Evolutionary conservation across 2,113 vertebrate genomes (phyloP), one percentile per base, ranked within the genome.

Genomic region (Chloebia gouldiae): DNA sequence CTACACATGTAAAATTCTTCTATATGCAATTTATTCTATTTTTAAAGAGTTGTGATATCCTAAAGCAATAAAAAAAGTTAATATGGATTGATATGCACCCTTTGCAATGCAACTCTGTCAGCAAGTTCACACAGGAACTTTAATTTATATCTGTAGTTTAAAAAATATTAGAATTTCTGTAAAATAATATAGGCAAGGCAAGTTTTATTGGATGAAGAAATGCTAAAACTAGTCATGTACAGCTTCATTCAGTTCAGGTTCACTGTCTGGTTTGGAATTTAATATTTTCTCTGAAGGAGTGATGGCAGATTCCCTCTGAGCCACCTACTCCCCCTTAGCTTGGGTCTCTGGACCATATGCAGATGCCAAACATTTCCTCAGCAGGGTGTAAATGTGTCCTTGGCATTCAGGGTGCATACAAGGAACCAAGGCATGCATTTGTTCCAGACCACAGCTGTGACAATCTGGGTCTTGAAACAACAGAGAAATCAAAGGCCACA

Each of bases 391-490:
- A 54, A 54, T 4, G 4, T 44, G 53, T 78, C 96, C 96, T 96
- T 96, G 75, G 96, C 92, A 96, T 70, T 92, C 87, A n/a, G 93
- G 85, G 30, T 89, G 71, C 1, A 91, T 95, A 11, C 53, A n/a
- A 95, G 95, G 79, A 98, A 96, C 11, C 94, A 90, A 6, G 65
- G 65, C 40, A 63, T 39, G 40, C 86, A 35, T 71, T 47, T 96
- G 92, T 94, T 96, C 61, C 88, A 95, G 50, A 97, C 94, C 83
- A 97, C 93, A 11, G 95, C 45, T 92, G 96, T 0, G 96, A 97
- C 39, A 96, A 27, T 57, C 51, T 95, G 53, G 70, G 80, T 77
- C 95, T 97, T 61, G 39, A 87, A 83, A 85, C 17, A 47, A 70
- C 4, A 19, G 24, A 39, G 33, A 45, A 89, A 37, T n/a, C 11